A percentile compares a stretch with the other conserved stretches of the same genome.
Evolutionary conservation across 2,113 vertebrate species (phyloP).

Genomic region (Leiothrix lutea): DNA sequence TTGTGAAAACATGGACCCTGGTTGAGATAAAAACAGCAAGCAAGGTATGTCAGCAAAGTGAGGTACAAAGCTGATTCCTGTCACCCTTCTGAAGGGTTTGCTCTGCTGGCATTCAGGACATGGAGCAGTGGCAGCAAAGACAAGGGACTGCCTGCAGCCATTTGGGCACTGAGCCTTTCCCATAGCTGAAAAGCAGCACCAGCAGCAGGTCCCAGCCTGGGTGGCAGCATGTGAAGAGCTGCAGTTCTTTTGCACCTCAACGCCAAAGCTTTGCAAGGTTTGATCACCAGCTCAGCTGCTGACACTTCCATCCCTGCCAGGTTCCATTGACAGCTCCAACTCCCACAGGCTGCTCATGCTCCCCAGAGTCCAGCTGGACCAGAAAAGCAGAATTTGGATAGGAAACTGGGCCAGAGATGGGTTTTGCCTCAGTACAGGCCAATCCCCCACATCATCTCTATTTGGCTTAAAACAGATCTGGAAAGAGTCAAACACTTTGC

Average conservation of each 20-base stretch:
- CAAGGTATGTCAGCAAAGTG: not conserved
- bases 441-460: not conserved
- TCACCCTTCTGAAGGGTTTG: not conserved
- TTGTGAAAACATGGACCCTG: slow-evolving; percentile 92
- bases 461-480: not conserved
- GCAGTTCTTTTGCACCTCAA: not conserved
- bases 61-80: not conserved
- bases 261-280: not conserved
- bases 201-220: not conserved
- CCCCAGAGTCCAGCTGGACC: not conserved
- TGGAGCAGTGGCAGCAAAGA: not conserved
- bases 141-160: not conserved
- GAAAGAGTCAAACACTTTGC: not conserved
- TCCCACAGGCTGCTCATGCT: slow-evolving; percentile 6
- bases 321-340: not conserved
- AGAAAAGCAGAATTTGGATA: not conserved
- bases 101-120: not conserved
- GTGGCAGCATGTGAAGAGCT: not conserved
- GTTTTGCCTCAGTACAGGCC: not conserved
- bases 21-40: not conserved
- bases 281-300: slow-evolving; percentile 37
- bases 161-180: not conserved
- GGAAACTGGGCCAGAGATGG: not conserved
- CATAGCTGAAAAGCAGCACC: not conserved
- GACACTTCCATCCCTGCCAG: not conserved